Conservation (phyloP, 2,113 vertebrate genomes). For the Pachyramphus minor region DNA sequence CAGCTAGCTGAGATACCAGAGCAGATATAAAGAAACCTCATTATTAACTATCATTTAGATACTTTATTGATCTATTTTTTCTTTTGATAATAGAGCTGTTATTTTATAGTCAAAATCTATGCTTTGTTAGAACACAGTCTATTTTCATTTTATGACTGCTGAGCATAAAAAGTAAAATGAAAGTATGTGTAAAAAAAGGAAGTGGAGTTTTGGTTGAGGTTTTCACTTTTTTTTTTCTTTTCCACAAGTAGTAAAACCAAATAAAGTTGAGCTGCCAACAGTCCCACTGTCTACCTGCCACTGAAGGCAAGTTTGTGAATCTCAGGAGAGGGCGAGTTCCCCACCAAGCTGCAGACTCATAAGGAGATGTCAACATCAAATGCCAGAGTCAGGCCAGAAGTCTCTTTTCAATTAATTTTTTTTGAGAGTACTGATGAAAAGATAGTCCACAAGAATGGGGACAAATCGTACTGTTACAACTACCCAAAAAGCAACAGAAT, state of each 20-base stretch:
- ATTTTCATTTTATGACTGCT: background rate
- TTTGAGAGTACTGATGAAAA: background rate
- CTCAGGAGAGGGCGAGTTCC: background rate
- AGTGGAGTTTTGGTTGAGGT: background rate
- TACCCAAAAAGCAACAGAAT: slow-evolving; percentile 49
- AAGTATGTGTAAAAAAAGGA: background rate
- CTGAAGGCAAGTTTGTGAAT: background rate
- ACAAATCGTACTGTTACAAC: background rate
- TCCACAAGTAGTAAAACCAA: background rate
- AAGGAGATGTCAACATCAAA: slow-evolving; percentile 11
- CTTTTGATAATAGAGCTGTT: background rate
- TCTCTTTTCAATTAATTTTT: background rate
- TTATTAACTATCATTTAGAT: background rate
- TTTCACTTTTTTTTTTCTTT: background rate
- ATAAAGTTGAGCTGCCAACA: background rate
- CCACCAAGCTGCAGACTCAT: background rate
- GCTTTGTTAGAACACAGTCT: background rate
- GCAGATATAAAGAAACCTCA: background rate
- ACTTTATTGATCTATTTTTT: background rate
- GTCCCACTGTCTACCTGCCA: background rate
- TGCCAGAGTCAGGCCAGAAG: background rate
- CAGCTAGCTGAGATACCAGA: background rate
- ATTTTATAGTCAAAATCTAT: background rate
- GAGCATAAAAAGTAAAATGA: background rate
- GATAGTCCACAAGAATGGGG: background rate